Conservation (phyloP, 2,888 invertebrate genomes). For the Microctonus aethiopoides region DNA sequence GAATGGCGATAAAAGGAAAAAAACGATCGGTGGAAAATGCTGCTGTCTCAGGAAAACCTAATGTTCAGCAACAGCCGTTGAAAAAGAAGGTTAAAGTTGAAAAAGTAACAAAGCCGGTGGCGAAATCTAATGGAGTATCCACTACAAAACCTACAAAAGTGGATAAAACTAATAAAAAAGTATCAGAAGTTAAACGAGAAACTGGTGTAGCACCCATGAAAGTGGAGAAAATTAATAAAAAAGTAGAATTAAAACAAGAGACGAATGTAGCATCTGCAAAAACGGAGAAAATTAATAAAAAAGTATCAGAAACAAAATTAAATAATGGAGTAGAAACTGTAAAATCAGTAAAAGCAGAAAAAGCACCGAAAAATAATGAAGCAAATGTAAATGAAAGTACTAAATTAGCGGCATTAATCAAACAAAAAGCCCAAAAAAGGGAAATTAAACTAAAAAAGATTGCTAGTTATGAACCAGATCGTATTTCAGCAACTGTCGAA, state of each 20-base stretch:
- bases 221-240: not conserved
- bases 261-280: not conserved
- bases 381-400: not conserved
- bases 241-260: slow-evolving; percentile 16
- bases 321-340: not conserved
- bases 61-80: not conserved
- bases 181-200: no score
- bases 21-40: slow-evolving; percentile 37
- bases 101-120: not conserved
- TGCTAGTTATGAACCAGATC: slow-evolving; percentile 32
- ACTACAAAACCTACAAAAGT: no score
- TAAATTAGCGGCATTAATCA: not conserved
- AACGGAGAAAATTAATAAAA: slow-evolving; percentile 14
- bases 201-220: not conserved
- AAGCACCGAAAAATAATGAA: not conserved
- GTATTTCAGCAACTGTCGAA: slow-evolving; percentile 32
- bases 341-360: not conserved
- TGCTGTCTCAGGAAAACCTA: not conserved
- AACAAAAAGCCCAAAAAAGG: slow-evolving; percentile 15
- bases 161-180: no score
- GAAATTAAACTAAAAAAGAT: slow-evolving; percentile 29
- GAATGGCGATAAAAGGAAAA: slow-evolving; percentile 39
- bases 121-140: not conserved
- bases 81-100: slow-evolving; percentile 19
- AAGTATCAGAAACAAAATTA: not conserved